Evolutionary conservation across 2,888 invertebrate species (phyloP).

Genomic region (Perizoma affinitatum): DNA sequence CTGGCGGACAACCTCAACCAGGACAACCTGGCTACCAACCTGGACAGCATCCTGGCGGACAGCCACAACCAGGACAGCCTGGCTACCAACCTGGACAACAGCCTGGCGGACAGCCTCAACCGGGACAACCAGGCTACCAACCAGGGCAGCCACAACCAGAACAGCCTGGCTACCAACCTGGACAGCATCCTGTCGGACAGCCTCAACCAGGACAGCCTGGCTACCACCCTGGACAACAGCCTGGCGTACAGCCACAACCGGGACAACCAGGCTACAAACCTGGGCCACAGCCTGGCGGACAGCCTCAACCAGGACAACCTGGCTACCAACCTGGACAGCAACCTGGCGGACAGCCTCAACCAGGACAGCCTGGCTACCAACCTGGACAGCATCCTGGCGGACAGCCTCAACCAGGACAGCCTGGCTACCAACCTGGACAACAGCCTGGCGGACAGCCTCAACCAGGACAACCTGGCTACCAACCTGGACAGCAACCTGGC

Average conservation of each 20-base stretch:
- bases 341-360: slow-evolving; percentile 38
- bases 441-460: slow-evolving; percentile 37
- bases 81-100: neutral
- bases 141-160: slow-evolving; percentile 40
- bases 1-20: slow-evolving; percentile 44
- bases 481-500: slow-evolving; percentile 41
- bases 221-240: slow-evolving; percentile 42
- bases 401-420: slow-evolving; percentile 35
- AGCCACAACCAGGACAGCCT: slow-evolving; percentile 13
- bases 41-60: slow-evolving; percentile 40
- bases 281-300: slow-evolving; percentile 46
- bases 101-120: slow-evolving; percentile 28
- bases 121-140: slow-evolving; percentile 39
- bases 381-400: slow-evolving; percentile 62
- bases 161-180: slow-evolving; percentile 26
- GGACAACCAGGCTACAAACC: slow-evolving; percentile 22
- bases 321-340: slow-evolving; percentile 38
- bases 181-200: slow-evolving; percentile 27
- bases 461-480: slow-evolving; percentile 42
- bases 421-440: slow-evolving; percentile 37
- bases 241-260: slow-evolving; percentile 26
- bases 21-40: slow-evolving; percentile 47
- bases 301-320: slow-evolving; percentile 47
- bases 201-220: slow-evolving; percentile 36
- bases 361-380: too few relatives aligned